These are phyloP conservation scores for Agonopterix subpropinquella DNA, from an alignment of 2,888 invertebrate species.

Conservation along the genomic window DNA sequence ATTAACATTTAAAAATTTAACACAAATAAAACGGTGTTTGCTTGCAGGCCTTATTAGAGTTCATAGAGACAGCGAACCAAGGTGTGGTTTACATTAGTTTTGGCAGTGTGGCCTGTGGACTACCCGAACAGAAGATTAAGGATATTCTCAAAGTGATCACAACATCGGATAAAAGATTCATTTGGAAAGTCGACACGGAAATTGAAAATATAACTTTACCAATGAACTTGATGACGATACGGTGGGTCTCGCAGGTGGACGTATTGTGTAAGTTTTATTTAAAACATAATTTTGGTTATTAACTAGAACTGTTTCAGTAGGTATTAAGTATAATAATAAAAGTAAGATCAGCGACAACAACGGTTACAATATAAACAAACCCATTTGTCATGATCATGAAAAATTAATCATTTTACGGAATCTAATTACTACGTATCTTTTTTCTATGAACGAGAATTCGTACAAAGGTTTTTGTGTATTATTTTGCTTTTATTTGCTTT, in stretches of 20 bases:
- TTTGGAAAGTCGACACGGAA: slow-evolving; percentile 76
- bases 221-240: slow-evolving; percentile 76
- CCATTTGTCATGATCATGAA: too few relatives aligned
- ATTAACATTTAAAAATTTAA: too few relatives aligned
- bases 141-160: slow-evolving; percentile 65
- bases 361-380: too few relatives aligned
- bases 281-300: too few relatives aligned
- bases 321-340: too few relatives aligned
- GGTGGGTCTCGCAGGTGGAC: slow-evolving; percentile 83
- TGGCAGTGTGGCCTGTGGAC: slow-evolving; percentile 79
- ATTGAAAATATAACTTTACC: slow-evolving; percentile 50
- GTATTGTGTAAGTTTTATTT: slow-evolving; percentile 76
- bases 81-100: slow-evolving; percentile 81
- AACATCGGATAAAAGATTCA: slow-evolving; percentile 73
- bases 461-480: too few relatives aligned
- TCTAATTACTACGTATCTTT: too few relatives aligned
- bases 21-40: too few relatives aligned
- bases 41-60: neutral
- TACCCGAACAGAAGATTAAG: slow-evolving; percentile 46
- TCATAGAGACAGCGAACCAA: slow-evolving; percentile 45
- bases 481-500: too few relatives aligned
- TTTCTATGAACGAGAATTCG: too few relatives aligned
- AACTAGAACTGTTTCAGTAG: too few relatives aligned
- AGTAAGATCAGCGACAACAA: neutral
- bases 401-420: too few relatives aligned